phyloP scores from a whole-genome alignment of 53 echinoderm and acorn worm species.

The Apostichopus leukothele region DNA sequence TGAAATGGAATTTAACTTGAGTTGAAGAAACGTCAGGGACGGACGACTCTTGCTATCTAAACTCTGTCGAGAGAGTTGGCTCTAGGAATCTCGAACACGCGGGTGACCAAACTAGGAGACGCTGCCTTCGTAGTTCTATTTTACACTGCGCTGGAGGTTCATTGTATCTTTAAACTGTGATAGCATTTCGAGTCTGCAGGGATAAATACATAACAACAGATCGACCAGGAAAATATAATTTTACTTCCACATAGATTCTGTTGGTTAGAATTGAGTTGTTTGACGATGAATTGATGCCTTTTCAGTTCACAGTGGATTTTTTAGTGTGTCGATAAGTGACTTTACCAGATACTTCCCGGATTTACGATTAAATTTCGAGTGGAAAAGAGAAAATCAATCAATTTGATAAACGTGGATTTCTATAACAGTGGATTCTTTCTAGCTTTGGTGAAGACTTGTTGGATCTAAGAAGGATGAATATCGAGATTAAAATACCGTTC shows the following conservation, averaged over 20 bases:
- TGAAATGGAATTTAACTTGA: slow-evolving; percentile 39
- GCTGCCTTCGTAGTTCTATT: background rate
- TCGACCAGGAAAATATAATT: background rate
- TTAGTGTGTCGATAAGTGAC: too few species aligned
- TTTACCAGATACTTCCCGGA: too few species aligned
- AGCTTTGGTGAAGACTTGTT: background rate
- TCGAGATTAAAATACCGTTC: slow-evolving; percentile 92
- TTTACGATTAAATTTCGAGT: too few species aligned
- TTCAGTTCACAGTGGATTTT: background rate
- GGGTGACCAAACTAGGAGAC: slow-evolving; percentile 56
- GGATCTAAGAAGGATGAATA: slow-evolving; percentile 70
- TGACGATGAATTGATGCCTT: background rate
- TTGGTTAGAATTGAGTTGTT: background rate
- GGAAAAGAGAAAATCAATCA: too few species aligned
- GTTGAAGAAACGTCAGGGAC: slow-evolving; percentile 10
- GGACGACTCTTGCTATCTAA: slow-evolving; percentile 22
- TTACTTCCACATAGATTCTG: slow-evolving; percentile 5
- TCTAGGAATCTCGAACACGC: slow-evolving; percentile 45
- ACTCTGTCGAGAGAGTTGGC: slow-evolving; percentile 24
- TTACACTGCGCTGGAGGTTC: background rate
- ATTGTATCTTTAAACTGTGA: background rate
- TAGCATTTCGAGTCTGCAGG: background rate
- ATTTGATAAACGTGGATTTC: too few species aligned
- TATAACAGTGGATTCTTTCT: background rate
- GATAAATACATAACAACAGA: background rate